Evolutionary conservation across 2,888 invertebrate genomes (phyloP).

Genomic region (Panzeria rudis): DNA sequence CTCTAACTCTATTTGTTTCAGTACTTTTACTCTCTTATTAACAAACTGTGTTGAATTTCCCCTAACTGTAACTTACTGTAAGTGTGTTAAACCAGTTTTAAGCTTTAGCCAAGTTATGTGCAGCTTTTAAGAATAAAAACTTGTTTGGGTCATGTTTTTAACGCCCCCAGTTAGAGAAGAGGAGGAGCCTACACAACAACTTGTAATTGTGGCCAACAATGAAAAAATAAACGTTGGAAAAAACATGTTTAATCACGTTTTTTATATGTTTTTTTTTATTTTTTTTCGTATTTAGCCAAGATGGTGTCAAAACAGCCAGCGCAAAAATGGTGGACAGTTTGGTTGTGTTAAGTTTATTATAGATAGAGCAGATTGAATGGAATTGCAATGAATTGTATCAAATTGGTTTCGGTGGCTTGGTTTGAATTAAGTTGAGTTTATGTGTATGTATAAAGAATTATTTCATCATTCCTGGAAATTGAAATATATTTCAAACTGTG

Average conservation of each 20-base stretch:
- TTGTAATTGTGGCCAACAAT: slow-evolving; percentile 51
- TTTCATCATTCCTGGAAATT: slow-evolving; percentile 69
- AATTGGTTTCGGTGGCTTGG: slow-evolving; percentile 29
- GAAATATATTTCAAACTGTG: slow-evolving; percentile 51
- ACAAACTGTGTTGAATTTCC: slow-evolving; percentile 62
- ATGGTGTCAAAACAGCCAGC: slow-evolving; percentile 73
- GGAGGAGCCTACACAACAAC: slow-evolving; percentile 63
- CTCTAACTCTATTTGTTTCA: not conserved
- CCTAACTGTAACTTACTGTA: slow-evolving; percentile 52
- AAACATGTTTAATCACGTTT: slow-evolving; percentile 68
- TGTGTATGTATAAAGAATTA: slow-evolving; percentile 51
- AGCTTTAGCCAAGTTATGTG: slow-evolving; percentile 40
- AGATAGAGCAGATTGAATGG: slow-evolving; percentile 64
- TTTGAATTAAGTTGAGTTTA: slow-evolving; percentile 38
- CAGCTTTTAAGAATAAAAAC: slow-evolving; percentile 51
- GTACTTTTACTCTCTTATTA: not conserved
- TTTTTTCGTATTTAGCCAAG: slow-evolving; percentile 68
- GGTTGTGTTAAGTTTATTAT: slow-evolving; percentile 73
- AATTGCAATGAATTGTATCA: slow-evolving; percentile 45
- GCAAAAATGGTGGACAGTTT: slow-evolving; percentile 80
- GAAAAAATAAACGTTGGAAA: not conserved
- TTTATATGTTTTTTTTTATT: slow-evolving; percentile 28
- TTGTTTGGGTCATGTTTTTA: slow-evolving; percentile 49
- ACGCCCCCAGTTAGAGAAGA: slow-evolving; percentile 46
- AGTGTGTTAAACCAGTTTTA: slow-evolving; percentile 61